Evolutionary conservation across 2,113 vertebrate genomes (phyloP), one percentile per base, ranked within the genome.

Genomic region (Alexandromys fortis): DNA sequence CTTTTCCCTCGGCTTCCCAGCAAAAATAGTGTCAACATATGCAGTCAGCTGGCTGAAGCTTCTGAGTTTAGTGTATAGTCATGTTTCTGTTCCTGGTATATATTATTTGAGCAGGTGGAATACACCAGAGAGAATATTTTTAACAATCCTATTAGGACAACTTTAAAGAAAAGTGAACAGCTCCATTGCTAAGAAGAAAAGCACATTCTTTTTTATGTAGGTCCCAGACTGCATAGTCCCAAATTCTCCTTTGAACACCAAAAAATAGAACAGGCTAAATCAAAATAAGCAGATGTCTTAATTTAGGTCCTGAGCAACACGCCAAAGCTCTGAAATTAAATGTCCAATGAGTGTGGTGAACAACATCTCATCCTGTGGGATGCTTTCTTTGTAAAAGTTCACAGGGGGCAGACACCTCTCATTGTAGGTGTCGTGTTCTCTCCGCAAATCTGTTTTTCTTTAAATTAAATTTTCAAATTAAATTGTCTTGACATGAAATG

Each of bases 241-340:
- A 21, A 75, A 21, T 72, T 93, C 63, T 89, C 55, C 45, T 87
- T 72, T 67, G 78, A 89, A 49, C 3, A 16, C 35, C 45, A 47
- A 92, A 92, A 96, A 87, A 92, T 77, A 92, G 91, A 86, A 79
- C 73, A 83, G 55, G 11, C 17, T 28, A 42, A 33, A 47, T 75
- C 33, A 82, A 82, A 65, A 86, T 30, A 58, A 97, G 61, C 49
- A 92, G 58, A 82, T 94, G 24, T 61, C 61, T 92, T 78, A 72
- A 21, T 24, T 24, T 33, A 68, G 86, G 58, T 75, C 73, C 72
- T 30, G n/a, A 86, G 68, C 91, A 85, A 90, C 0, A 8, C 68
- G 61, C 3, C 13, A 77, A 79, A 88, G 45, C 26, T 49, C 78
- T 42, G 61, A 85, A 93, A 92, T 76, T 90, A 75, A 86, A 73